Percentiles rank a stretch among this genome's conserved stretches.
Evolutionary conservation across 2,888 invertebrate genomes (phyloP).

Genomic region (Linnaemya tessellans): DNA sequence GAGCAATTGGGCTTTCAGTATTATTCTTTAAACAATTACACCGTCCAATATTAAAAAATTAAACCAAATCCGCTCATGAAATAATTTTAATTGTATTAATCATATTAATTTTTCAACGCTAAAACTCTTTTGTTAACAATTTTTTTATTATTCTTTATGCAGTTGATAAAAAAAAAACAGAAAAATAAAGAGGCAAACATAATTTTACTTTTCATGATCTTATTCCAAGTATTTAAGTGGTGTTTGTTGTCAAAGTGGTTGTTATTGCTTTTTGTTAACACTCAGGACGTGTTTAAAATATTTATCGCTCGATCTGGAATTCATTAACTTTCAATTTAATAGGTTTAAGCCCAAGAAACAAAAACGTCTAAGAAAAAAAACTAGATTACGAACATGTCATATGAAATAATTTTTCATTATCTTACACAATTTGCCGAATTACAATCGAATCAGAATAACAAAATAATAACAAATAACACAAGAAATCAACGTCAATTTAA

Average conservation of each 20-base stretch:
- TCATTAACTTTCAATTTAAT: conserved; percentile 33
- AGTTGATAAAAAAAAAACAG: not conserved
- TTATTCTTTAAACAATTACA: not conserved
- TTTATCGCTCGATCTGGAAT: conserved; percentile 9
- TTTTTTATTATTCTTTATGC: conserved; percentile 2
- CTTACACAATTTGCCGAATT: conserved; percentile 21
- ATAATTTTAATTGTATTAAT: conserved; percentile 13
- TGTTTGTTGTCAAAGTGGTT: conserved; percentile 18
- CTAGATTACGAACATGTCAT: conserved; percentile 28
- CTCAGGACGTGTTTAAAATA: conserved; percentile 39
- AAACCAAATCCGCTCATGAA: not conserved
- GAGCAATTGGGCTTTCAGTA: not conserved
- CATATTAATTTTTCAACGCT: not conserved
- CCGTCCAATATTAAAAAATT: not conserved
- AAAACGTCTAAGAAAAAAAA: not conserved
- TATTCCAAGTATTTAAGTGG: conserved; percentile 1
- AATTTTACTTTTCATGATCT: conserved; percentile 24
- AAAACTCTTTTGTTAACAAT: not conserved
- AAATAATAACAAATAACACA: not conserved
- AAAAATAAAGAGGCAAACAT: not conserved
- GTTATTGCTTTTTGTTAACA: conserved; percentile 35
- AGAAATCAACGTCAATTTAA: conserved; percentile 12
- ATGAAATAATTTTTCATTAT: conserved; percentile 11
- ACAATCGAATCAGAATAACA: conserved; percentile 6
- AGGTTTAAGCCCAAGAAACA: not conserved